These are phyloP conservation scores for Pseudanteris insignis DNA, from an alignment of 2,888 invertebrate genomes.

Conservation along the genomic window DNA sequence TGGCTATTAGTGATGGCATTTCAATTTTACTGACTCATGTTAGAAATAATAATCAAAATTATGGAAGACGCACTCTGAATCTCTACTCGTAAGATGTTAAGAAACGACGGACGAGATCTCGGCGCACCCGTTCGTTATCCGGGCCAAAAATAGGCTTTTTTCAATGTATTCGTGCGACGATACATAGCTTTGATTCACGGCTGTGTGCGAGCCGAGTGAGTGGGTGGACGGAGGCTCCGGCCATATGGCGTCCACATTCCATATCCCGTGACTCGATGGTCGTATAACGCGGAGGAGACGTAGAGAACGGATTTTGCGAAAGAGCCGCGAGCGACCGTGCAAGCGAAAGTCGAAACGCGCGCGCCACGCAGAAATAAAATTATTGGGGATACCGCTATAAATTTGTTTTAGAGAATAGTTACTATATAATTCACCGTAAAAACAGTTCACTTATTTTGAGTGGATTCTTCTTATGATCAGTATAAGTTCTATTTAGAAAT, in stretches of 20 bases:
- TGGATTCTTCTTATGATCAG: too few relatives aligned
- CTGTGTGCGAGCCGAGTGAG: slow-evolving; percentile 50
- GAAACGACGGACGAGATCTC: slow-evolving; percentile 40
- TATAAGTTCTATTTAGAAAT: too few relatives aligned
- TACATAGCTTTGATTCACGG: slow-evolving; percentile 44
- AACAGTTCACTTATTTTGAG: too few relatives aligned
- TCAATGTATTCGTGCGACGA: slow-evolving; percentile 39
- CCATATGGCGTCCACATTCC: slow-evolving; percentile 66
- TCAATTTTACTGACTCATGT: too few relatives aligned
- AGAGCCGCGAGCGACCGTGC: slow-evolving; percentile 46
- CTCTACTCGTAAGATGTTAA: slow-evolving; percentile 19
- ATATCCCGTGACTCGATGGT: slow-evolving; percentile 54
- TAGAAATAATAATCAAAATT: slow-evolving; percentile 14
- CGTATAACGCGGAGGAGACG: slow-evolving; percentile 43
- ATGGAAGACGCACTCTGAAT: slow-evolving; percentile 10
- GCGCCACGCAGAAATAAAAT: slow-evolving; percentile 36
- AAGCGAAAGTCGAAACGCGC: slow-evolving; percentile 50
- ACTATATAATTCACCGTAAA: too few relatives aligned
- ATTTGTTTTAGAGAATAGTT: too few relatives aligned
- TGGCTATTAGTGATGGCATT: too few relatives aligned
- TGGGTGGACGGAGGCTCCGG: slow-evolving; percentile 58
- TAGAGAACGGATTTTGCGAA: slow-evolving; percentile 46
- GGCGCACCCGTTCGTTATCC: slow-evolving; percentile 50
- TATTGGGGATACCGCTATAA: slow-evolving; percentile 32
- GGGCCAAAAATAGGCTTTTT: slow-evolving; percentile 45